Evolutionary conservation across 2,113 vertebrate genomes (phyloP).

Genomic region (Pleuronectes platessa): DNA sequence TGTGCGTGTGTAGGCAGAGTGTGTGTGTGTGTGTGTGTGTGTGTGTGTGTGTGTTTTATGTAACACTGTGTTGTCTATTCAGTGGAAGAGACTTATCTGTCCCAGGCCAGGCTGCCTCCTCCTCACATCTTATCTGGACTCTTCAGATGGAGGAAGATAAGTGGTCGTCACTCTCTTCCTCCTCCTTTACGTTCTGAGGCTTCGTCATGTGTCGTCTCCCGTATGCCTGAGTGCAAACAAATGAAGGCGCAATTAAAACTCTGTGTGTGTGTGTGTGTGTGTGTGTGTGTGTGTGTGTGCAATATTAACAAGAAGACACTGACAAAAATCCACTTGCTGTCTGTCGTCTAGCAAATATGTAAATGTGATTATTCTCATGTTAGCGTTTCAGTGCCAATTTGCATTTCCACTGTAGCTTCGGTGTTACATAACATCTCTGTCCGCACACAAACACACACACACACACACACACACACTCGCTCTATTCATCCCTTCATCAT

Average conservation of each 20-base stretch:
- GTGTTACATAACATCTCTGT: not conserved
- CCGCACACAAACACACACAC: not conserved
- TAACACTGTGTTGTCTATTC: constrained; percentile 59
- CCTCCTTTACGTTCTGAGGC: not conserved
- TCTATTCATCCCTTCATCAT: not conserved
- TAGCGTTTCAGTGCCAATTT: not conserved
- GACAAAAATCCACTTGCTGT: not conserved
- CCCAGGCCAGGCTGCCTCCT: constrained; percentile 45
- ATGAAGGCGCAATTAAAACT: not conserved
- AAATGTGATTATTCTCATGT: not conserved
- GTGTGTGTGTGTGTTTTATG: constrained; percentile 50
- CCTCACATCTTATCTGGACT: constrained; percentile 42
- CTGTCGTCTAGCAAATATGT: not conserved
- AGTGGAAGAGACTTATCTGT: constrained; percentile 39
- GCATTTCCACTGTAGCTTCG: not conserved
- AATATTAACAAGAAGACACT: not conserved
- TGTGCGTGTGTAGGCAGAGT: constrained; percentile 49
- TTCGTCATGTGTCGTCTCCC: not conserved
- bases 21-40: constrained; percentile 21
- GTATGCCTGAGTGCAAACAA: not conserved
- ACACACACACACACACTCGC: not conserved
- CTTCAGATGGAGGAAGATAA: constrained; percentile 24
- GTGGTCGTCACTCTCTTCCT: not conserved
- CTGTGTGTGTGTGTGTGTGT: constrained; percentile 5
- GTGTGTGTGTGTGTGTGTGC: not conserved